Evolutionary conservation across 2,797 vertebrate species (phyloP).

Genomic region (Columba guinea): DNA sequence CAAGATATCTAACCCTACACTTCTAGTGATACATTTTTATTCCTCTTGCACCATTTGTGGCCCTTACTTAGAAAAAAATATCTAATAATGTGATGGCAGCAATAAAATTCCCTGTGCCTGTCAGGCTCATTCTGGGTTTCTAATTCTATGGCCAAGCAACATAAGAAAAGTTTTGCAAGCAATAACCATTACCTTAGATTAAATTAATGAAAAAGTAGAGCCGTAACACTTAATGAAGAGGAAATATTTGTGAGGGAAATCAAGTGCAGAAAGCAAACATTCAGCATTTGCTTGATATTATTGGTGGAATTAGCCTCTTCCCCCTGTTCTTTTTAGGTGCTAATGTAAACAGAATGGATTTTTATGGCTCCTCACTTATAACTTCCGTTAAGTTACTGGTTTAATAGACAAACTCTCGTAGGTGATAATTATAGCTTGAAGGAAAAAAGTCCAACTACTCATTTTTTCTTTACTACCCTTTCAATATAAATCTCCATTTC

Average conservation of each 20-base stretch:
- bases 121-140: neutral
- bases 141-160: neutral
- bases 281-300: neutral
- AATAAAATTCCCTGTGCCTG: neutral
- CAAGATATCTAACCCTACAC: neutral
- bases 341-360: neutral
- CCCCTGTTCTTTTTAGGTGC: neutral
- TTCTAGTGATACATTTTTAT: fast-evolving
- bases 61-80: neutral
- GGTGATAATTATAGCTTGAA: neutral
- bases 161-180: neutral
- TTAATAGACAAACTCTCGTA: neutral
- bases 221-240: neutral
- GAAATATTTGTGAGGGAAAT: conserved; percentile 1
- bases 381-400: neutral
- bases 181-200: neutral
- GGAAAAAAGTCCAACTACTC: neutral
- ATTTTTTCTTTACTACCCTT: neutral
- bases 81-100: neutral
- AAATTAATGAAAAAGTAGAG: neutral
- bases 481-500: neutral
- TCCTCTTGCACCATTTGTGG: neutral
- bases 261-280: neutral
- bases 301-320: neutral
- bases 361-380: conserved; percentile 1